Percentiles rank a stretch among this genome's conserved stretches.
These are phyloP conservation scores for Ochotona curzoniae DNA, from an alignment of 2,113 vertebrate species.

Conservation along the genomic window DNA sequence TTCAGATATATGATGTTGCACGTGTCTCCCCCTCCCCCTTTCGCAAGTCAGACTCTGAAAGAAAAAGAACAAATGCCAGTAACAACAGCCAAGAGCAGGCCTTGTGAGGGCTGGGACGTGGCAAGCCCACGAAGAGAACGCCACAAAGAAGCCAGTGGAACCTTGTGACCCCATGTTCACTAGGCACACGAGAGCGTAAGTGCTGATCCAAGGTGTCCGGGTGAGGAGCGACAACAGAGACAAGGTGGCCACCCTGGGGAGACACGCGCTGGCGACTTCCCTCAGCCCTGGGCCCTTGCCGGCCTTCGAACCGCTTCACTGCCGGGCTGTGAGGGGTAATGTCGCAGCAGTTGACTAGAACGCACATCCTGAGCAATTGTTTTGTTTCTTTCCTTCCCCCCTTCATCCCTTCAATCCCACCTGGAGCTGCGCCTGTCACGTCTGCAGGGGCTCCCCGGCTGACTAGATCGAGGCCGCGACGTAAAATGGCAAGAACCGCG, in stretches of 20 bases:
- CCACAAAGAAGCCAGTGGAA: not conserved
- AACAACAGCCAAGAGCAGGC: not conserved
- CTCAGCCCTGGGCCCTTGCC: not conserved
- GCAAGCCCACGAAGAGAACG: not conserved
- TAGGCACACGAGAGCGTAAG: not conserved
- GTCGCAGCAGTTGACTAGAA: not conserved
- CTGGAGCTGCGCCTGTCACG: not conserved
- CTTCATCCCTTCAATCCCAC: not conserved
- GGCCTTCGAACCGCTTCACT: not conserved
- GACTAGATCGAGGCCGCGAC: not conserved
- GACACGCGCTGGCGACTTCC: too few relatives aligned
- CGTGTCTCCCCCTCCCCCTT: not conserved
- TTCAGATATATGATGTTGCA: conserved; percentile 32
- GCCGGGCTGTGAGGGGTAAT: not conserved
- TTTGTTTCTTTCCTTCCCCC: not conserved
- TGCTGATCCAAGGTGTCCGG: not conserved
- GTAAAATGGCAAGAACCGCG: not conserved
- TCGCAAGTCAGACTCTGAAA: conserved; percentile 8
- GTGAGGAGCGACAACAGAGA: not conserved
- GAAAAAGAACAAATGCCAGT: not conserved
- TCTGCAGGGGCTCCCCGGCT: not conserved
- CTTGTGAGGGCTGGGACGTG: not conserved
- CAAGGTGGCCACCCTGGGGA: not conserved
- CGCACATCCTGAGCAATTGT: not conserved
- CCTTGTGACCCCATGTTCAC: not conserved